phyloP scores from a whole-genome alignment of 2,113 vertebrate species.

The Vidua macroura region DNA sequence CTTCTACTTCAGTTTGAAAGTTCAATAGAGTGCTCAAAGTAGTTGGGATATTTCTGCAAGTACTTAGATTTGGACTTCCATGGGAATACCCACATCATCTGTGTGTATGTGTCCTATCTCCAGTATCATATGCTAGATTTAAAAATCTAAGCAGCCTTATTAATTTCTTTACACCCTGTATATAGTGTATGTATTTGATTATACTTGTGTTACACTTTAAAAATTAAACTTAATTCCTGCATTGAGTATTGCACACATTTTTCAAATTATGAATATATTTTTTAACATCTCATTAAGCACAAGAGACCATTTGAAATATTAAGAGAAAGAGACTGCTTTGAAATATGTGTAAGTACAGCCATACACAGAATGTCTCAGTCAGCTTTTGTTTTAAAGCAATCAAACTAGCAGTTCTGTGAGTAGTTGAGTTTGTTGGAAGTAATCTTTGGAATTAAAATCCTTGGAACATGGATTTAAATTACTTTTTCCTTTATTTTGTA shows the following conservation, averaged over 20 bases:
- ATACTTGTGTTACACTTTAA: background rate
- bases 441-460: slow-evolving; percentile 6
- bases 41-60: background rate
- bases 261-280: slow-evolving; percentile 39
- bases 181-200: slow-evolving; percentile 48
- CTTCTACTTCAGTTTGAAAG: background rate
- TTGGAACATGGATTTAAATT: background rate
- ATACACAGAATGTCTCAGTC: background rate
- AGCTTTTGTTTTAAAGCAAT: background rate
- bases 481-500: background rate
- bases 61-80: background rate
- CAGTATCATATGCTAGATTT: background rate
- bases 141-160: background rate
- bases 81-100: background rate
- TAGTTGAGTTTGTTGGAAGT: slow-evolving; percentile 1
- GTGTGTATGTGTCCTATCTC: background rate
- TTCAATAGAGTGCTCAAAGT: background rate
- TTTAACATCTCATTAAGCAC: slow-evolving; percentile 13
- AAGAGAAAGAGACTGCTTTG: background rate
- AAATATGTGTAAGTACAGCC: background rate
- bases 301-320: background rate
- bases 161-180: slow-evolving; percentile 30
- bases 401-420: background rate
- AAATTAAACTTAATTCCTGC: slow-evolving; percentile 9
- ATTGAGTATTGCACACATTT: slow-evolving; percentile 36